Percentiles rank a stretch among this genome's conserved stretches.
Conservation (phyloP, 2,888 invertebrate species). For the Xanthorhoe designata region DNA sequence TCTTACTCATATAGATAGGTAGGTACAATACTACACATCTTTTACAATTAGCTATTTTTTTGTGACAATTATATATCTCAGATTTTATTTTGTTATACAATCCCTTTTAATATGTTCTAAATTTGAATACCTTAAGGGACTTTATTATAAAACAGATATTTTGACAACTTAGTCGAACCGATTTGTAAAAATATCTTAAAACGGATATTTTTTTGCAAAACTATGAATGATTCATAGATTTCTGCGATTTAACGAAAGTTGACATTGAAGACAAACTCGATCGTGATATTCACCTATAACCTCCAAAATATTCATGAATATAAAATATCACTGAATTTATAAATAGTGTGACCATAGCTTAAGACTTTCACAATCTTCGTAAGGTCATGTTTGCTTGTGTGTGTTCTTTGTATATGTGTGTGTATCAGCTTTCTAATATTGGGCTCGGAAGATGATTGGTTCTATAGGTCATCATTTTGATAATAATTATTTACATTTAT, state of each 20-base stretch:
- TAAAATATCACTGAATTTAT: conserved; percentile 30
- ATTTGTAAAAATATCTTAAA: too few species aligned
- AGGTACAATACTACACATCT: too few species aligned
- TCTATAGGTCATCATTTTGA: conserved; percentile 40
- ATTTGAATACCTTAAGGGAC: too few species aligned
- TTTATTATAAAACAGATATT: too few species aligned
- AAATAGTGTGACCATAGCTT: conserved; percentile 33
- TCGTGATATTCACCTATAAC: conserved; percentile 34
- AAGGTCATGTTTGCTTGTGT: conserved; percentile 66
- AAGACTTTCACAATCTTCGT: conserved; percentile 71
- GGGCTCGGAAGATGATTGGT: conserved; percentile 48
- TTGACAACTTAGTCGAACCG: too few species aligned
- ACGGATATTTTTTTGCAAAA: conserved; percentile 14
- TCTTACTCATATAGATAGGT: too few species aligned
- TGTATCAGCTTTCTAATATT: conserved; percentile 73
- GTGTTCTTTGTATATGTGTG: conserved; percentile 46
- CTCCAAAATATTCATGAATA: conserved; percentile 38
- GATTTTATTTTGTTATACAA: too few species aligned
- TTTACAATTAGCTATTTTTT: too few species aligned
- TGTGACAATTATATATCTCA: too few species aligned
- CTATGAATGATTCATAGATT: conserved; percentile 25
- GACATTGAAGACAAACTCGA: conserved; percentile 25
- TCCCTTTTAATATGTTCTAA: too few species aligned
- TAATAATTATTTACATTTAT: conserved; percentile 25
- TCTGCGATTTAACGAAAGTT: conserved; percentile 23